Evolutionary conservation across 2,888 invertebrate species (phyloP).

Genomic region (Corythucha ciliata): DNA sequence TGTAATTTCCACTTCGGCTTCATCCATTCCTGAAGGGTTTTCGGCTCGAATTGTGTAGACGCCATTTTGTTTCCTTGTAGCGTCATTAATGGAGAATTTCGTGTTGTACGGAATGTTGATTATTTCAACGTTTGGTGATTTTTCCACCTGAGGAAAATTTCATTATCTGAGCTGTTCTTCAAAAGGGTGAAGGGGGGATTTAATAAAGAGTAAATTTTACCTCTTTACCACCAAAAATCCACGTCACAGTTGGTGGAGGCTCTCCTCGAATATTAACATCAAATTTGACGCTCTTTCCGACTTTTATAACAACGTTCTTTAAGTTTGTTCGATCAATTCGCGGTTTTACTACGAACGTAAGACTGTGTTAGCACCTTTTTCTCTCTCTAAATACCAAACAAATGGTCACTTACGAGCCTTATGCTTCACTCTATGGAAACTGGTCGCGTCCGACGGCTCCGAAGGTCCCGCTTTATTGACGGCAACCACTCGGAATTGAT

Average conservation of each 20-base stretch:
- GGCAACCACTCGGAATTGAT: conserved; percentile 82
- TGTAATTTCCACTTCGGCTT: conserved; percentile 87
- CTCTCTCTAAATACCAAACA: not conserved
- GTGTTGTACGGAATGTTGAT: conserved; percentile 85
- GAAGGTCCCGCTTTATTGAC: conserved; percentile 90
- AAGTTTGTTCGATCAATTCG: conserved; percentile 92
- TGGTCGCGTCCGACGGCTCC: conserved; percentile 81
- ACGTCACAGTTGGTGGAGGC: conserved; percentile 85
- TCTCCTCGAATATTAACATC: conserved; percentile 92
- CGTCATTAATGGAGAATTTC: conserved; percentile 69
- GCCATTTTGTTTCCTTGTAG: conserved; percentile 75
- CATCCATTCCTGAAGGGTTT: conserved; percentile 85
- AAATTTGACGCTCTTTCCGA: conserved; percentile 84
- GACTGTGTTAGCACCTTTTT: conserved; percentile 13
- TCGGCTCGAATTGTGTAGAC: conserved; percentile 81
- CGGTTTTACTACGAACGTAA: conserved; percentile 68
- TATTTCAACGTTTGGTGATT: conserved; percentile 62
- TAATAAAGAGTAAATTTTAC: conserved; percentile 16
- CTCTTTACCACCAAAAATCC: conserved; percentile 75
- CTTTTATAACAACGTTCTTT: conserved; percentile 77
- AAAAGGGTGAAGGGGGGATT: not conserved
- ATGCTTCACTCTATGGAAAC: conserved; percentile 78
- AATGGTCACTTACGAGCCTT: conserved; percentile 61
- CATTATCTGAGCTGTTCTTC: not conserved
- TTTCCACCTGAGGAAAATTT: conserved; percentile 45